Percentiles rank a stretch among this genome's conserved stretches.
phyloP scores from a whole-genome alignment of 2,797 vertebrate species.

The Onychomys arenicola region DNA sequence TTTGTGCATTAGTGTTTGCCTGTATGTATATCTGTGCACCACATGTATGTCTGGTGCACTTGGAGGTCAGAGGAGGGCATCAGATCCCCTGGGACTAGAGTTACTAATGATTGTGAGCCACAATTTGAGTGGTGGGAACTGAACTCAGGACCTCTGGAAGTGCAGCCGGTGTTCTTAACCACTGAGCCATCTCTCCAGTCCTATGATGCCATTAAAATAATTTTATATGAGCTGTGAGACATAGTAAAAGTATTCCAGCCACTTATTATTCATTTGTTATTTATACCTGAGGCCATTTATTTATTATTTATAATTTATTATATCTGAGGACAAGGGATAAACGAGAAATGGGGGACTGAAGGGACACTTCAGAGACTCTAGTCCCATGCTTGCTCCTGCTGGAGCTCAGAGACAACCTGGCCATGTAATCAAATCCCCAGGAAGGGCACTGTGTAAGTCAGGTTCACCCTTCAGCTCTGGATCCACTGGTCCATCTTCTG shows the following conservation, averaged over 20 bases:
- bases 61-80: not conserved
- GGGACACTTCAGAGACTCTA: slow-evolving; percentile 48
- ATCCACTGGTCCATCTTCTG: not conserved
- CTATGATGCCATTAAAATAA: not conserved
- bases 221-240: slow-evolving; percentile 64
- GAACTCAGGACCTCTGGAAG: not conserved
- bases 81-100: not conserved
- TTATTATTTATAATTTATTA: not conserved
- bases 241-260: slow-evolving; percentile 43
- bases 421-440: not conserved
- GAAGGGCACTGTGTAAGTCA: not conserved
- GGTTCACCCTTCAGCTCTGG: not conserved
- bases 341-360: slow-evolving; percentile 50
- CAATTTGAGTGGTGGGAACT: not conserved
- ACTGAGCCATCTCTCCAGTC: not conserved
- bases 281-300: slow-evolving; percentile 6
- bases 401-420: slow-evolving; percentile 7
- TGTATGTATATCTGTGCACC: not conserved
- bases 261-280: slow-evolving; percentile 1
- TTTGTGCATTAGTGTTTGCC: not conserved
- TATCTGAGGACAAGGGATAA: slow-evolving; percentile 11
- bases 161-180: not conserved
- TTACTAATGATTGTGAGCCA: not conserved
- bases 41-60: not conserved
- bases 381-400: not conserved